Base-by-base conservation (phyloP, 2,797 vertebrate species). In the Chromis chromis region DNA sequence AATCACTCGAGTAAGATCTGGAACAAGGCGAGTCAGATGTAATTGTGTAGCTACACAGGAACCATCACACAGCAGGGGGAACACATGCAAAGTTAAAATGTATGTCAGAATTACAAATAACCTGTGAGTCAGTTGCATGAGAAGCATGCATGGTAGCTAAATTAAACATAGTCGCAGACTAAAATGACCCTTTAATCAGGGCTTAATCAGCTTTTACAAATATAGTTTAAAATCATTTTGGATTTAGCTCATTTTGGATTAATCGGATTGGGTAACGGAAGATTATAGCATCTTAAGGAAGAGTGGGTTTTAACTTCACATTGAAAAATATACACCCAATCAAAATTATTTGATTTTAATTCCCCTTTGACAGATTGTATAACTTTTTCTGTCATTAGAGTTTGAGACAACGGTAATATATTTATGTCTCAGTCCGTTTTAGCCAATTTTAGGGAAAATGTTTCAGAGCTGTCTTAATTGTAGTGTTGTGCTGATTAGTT, bases 171-270 rank as follows among this genome's bases (percentile, higher is more conserved):
- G 4, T 19, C 5, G 0, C 12, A 33, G 21, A 62, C 39, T 63
- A 27, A 68, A 84, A 58, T 53, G 25, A 76, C 54, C 67, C 67
- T 81, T 85, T 80, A 82, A 87, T 87, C 54, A 72, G 40, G 19
- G 33, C 2, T 66, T 83, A 84, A 79, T 84, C 63, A 79, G 81
- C 78, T 81, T 73, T 84, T 50, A 74, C 36, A 79, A 72, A 83
- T 56, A 52, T 65, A 74, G 56, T 79, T 86, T 68, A 22, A 84
- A 85, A 76, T 76, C 6, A 50, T 73, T 79, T 74, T 76, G 61
- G 76, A 82, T 83, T 85, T 69, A 71, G 57, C 42, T 75, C 31
- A 53, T 74, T 79, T 76, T 78, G 64, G 52, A 78, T 85, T 83
- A 84, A 83, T 74, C 21, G 6, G 63, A 62, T 76, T 72, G 56